A percentile compares a stretch with the other conserved stretches of the same genome.
Conservation (phyloP, 2,888 invertebrate species). For the Thecocarcelia acutangulata region DNA sequence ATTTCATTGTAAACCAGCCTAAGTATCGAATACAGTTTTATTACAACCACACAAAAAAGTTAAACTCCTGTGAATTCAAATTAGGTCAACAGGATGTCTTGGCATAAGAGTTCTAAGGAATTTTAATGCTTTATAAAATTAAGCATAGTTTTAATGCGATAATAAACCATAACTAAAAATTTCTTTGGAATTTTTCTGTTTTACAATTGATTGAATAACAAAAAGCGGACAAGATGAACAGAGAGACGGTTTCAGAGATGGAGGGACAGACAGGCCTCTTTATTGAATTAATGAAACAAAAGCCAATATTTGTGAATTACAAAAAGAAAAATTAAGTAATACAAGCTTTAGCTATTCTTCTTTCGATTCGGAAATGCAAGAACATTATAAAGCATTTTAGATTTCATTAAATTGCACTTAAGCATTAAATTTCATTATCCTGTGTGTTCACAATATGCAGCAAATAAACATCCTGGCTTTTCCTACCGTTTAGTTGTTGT, state of each 20-base stretch:
- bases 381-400: slow-evolving; percentile 35
- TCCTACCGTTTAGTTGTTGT: neutral
- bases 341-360: slow-evolving; percentile 9
- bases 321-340: slow-evolving; percentile 20
- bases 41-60: too few relatives aligned
- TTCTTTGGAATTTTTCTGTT: slow-evolving; percentile 17
- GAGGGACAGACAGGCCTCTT: too few relatives aligned
- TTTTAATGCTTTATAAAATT: slow-evolving; percentile 9
- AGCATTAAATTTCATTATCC: slow-evolving; percentile 69
- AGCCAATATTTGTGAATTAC: slow-evolving; percentile 5
- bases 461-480: neutral
- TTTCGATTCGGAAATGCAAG: slow-evolving; percentile 5
- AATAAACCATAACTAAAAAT: neutral
- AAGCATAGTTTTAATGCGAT: slow-evolving; percentile 26
- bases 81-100: slow-evolving; percentile 67
- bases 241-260: too few relatives aligned
- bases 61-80: too few relatives aligned
- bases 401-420: slow-evolving; percentile 66
- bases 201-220: slow-evolving; percentile 35
- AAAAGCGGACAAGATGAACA: neutral
- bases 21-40: too few relatives aligned
- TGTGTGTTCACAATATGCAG: neutral
- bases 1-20: too few relatives aligned
- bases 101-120: slow-evolving; percentile 28
- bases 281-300: slow-evolving; percentile 34